Percentiles rank a stretch among this genome's conserved stretches.
These are phyloP conservation scores for Cygnus buccinator DNA, from an alignment of 2,113 vertebrate genomes.

Conservation along the genomic window DNA sequence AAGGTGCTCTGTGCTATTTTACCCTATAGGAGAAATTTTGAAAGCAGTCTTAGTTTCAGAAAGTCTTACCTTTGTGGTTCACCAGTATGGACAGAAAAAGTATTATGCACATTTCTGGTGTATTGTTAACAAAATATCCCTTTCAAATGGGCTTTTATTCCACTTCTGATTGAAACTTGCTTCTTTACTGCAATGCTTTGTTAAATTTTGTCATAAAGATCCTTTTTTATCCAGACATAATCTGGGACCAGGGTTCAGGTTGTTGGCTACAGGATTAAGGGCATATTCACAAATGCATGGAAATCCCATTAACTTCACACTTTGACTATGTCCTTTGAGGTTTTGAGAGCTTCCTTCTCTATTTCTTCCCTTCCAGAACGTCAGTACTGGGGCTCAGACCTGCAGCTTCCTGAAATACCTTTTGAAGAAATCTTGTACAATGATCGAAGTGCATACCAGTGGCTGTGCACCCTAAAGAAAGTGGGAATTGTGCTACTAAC, in stretches of 20 bases:
- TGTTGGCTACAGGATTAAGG: not conserved
- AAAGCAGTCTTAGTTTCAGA: not conserved
- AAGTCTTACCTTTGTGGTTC: not conserved
- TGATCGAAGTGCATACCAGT: slow-evolving; percentile 84
- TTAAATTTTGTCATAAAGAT: not conserved
- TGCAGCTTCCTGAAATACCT: slow-evolving; percentile 83
- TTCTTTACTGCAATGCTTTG: not conserved
- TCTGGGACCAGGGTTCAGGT: not conserved
- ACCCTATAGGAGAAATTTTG: not conserved
- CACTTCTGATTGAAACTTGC: not conserved
- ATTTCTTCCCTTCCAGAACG: slow-evolving; percentile 75
- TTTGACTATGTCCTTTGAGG: fast-evolving
- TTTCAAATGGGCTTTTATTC: not conserved
- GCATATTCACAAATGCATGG: not conserved
- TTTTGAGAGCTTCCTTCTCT: not conserved
- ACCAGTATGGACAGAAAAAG: not conserved
- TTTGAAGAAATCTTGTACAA: slow-evolving; percentile 85
- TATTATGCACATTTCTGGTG: not conserved
- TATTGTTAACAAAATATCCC: not conserved
- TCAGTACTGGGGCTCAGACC: slow-evolving; percentile 85
- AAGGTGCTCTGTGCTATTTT: not conserved
- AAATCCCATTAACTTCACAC: not conserved
- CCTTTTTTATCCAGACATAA: not conserved
- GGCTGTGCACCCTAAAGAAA: slow-evolving; percentile 86
- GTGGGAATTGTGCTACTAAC: slow-evolving; percentile 87